Evolutionary conservation across 2,797 vertebrate genomes (phyloP).

Genomic region (Hydrophis major): DNA sequence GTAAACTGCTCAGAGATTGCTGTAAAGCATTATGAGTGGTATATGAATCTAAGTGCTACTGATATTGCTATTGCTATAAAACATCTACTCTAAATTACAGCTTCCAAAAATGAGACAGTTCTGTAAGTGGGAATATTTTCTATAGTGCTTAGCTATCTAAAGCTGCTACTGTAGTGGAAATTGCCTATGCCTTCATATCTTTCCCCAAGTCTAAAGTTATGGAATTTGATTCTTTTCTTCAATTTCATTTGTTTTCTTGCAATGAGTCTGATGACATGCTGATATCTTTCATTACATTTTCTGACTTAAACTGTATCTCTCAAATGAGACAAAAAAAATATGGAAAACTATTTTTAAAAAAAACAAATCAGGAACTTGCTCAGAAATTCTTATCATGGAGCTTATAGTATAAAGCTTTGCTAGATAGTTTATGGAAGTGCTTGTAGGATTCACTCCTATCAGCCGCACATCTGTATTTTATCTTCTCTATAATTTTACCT

Average conservation of each 20-base stretch:
- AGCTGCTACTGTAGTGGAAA: neutral
- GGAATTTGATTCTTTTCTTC: neutral
- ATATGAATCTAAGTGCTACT: neutral
- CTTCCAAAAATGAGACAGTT: neutral
- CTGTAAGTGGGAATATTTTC: neutral
- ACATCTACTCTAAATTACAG: neutral
- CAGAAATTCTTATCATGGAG: constrained; percentile 7
- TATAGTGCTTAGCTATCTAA: neutral
- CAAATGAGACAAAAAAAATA: neutral
- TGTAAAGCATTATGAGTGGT: neutral
- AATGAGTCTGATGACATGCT: neutral
- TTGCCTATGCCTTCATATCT: neutral
- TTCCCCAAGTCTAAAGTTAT: neutral
- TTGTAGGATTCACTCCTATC: constrained; percentile 3
- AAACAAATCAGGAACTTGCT: neutral
- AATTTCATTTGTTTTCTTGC: neutral
- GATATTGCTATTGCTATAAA: neutral
- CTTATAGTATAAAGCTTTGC: constrained; percentile 13
- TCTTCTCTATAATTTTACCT: constrained; percentile 43
- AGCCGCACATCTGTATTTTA: constrained; percentile 21
- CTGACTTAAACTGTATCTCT: neutral
- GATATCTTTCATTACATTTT: neutral
- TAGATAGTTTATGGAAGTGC: neutral
- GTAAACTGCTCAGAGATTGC: neutral
- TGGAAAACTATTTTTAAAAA: neutral